phyloP scores from a whole-genome alignment of 2,888 invertebrate species.

The Erebia palarica region DNA sequence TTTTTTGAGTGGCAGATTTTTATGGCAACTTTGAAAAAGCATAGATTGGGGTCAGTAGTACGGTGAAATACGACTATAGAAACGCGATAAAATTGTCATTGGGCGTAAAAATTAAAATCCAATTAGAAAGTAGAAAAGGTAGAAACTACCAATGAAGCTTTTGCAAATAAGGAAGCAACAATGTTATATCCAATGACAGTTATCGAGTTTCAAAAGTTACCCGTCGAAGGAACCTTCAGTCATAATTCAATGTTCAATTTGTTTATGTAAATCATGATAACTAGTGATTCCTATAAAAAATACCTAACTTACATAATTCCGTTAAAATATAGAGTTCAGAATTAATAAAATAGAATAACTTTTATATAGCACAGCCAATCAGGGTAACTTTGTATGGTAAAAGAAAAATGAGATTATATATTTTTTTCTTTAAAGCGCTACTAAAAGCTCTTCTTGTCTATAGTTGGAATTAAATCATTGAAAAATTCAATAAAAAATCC shows the following conservation, averaged over 20 bases:
- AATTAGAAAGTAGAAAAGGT: no score
- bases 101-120: no score
- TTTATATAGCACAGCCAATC: background rate
- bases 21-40: background rate
- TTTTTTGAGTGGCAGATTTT: slow-evolving; percentile 15
- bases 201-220: no score
- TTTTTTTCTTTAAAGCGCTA: background rate
- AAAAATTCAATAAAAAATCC: background rate
- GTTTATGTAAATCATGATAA: background rate
- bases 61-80: no score
- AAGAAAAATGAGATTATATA: background rate
- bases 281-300: slow-evolving; percentile 36
- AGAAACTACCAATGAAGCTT: no score
- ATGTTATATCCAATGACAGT: no score
- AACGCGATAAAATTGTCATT: no score
- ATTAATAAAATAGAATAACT: slow-evolving; percentile 1
- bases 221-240: no score
- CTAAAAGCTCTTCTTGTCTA: background rate
- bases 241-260: background rate
- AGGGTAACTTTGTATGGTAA: background rate
- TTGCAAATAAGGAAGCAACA: no score
- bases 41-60: no score
- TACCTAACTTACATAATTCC: slow-evolving; percentile 21
- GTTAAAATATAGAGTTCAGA: slow-evolving; percentile 15
- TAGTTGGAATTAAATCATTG: no score